A percentile compares a stretch with the other conserved stretches of the same genome.
Conservation (phyloP, 2,888 invertebrate species). For the Onchidella celtica region DNA sequence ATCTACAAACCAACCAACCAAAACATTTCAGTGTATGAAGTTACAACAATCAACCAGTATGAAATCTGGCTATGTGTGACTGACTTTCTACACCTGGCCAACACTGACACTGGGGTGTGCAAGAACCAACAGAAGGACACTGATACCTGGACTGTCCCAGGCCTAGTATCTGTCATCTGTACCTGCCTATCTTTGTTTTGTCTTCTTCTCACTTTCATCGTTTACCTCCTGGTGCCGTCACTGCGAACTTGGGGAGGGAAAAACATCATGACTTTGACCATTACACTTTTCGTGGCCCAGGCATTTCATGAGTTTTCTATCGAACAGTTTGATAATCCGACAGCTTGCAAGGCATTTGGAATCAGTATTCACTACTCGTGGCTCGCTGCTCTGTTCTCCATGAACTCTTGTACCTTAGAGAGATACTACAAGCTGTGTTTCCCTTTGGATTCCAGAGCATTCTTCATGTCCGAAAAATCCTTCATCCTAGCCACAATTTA, state of each 20-base stretch:
- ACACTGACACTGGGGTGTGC: not conserved
- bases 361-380: slow-evolving; percentile 59
- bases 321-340: slow-evolving; percentile 5
- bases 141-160: not conserved
- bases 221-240: slow-evolving; percentile 49
- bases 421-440: slow-evolving; percentile 52
- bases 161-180: slow-evolving; percentile 44
- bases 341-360: slow-evolving; percentile 54
- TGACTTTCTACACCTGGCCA: not conserved
- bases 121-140: not conserved
- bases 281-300: slow-evolving; percentile 55
- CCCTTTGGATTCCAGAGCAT: not conserved
- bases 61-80: not conserved
- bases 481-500: slow-evolving; percentile 4
- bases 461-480: not conserved
- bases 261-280: slow-evolving; percentile 56
- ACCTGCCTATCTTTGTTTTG: slow-evolving; percentile 54
- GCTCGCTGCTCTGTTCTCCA: slow-evolving; percentile 57
- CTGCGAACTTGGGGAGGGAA: slow-evolving; percentile 57
- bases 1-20: not conserved
- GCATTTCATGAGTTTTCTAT: slow-evolving; percentile 52
- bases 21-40: not conserved
- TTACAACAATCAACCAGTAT: slow-evolving; percentile 5
- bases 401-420: slow-evolving; percentile 59
- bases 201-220: slow-evolving; percentile 55